Evolutionary conservation across 2,797 vertebrate genomes (phyloP).

Genomic region (Ctenosaura bakeri): DNA sequence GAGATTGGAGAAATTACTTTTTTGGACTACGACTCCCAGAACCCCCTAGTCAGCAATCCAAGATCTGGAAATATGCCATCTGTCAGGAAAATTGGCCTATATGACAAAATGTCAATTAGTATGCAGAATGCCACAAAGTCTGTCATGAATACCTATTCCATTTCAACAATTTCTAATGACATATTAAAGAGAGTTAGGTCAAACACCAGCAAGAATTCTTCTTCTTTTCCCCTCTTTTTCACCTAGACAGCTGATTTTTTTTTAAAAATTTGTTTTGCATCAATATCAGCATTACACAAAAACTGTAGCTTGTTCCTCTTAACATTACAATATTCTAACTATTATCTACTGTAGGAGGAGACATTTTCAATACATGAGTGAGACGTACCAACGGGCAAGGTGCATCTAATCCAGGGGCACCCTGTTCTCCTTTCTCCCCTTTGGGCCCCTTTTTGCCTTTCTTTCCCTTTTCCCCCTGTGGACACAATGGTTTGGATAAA

Average conservation of each 20-base stretch:
- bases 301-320: constrained; percentile 83
- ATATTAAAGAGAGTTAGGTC: constrained; percentile 9
- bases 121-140: neutral
- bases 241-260: neutral
- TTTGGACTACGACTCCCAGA: neutral
- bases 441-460: constrained; percentile 99
- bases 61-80: neutral
- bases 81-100: neutral
- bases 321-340: constrained; percentile 71
- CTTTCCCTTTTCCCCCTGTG: constrained; percentile 99
- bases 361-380: constrained; percentile 80
- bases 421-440: constrained; percentile 99
- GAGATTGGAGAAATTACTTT: neutral
- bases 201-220: constrained; percentile 1
- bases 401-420: constrained; percentile 99
- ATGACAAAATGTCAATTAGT: neutral
- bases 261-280: neutral
- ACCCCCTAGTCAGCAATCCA: neutral
- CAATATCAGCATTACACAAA: neutral
- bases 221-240: neutral
- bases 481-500: constrained; percentile 93
- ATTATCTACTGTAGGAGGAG: constrained; percentile 72
- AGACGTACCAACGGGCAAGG: constrained; percentile 99
- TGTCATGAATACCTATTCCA: neutral
- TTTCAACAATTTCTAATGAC: neutral